These are phyloP conservation scores for Pachliopta kotzebuea DNA, from an alignment of 2,888 invertebrate species.

Conservation along the genomic window DNA sequence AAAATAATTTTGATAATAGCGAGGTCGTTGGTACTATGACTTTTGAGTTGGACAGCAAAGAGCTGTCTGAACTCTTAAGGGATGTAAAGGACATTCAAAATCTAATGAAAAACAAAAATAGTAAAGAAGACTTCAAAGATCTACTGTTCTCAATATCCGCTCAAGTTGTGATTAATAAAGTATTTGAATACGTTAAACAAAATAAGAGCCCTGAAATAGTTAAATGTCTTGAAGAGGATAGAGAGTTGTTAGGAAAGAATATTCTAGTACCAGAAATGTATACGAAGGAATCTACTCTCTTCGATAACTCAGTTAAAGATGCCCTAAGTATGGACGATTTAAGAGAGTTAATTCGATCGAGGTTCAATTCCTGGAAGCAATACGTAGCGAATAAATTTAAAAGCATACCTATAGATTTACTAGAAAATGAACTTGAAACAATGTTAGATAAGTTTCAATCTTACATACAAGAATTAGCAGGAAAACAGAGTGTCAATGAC, in stretches of 20 bases:
- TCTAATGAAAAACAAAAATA: slow-evolving; percentile 53
- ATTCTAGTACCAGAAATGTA: slow-evolving; percentile 57
- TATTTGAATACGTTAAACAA: slow-evolving; percentile 64
- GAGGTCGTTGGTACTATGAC: slow-evolving; percentile 59
- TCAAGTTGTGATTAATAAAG: slow-evolving; percentile 67
- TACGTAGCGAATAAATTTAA: slow-evolving; percentile 61
- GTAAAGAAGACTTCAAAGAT: slow-evolving; percentile 63
- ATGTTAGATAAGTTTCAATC: slow-evolving; percentile 66
- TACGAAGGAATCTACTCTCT: slow-evolving; percentile 54
- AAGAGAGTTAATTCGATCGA: slow-evolving; percentile 52
- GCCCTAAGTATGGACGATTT: slow-evolving; percentile 64
- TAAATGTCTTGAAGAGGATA: slow-evolving; percentile 57
- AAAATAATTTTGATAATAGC: slow-evolving; percentile 48
- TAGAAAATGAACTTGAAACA: slow-evolving; percentile 62
- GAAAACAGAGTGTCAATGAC: slow-evolving; percentile 49
- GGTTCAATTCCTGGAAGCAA: slow-evolving; percentile 64
- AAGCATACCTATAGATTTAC: slow-evolving; percentile 56
- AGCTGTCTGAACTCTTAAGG: slow-evolving; percentile 54
- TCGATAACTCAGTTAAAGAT: slow-evolving; percentile 67
- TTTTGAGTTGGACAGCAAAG: slow-evolving; percentile 62
- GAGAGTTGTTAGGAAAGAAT: slow-evolving; percentile 51
- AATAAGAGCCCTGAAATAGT: slow-evolving; percentile 59
- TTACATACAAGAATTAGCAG: slow-evolving; percentile 61
- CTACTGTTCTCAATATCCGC: slow-evolving; percentile 62
- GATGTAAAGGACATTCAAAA: slow-evolving; percentile 61